Percentiles rank a stretch among this genome's conserved stretches.
Conservation (phyloP, 2,797 vertebrate genomes). For the Peromyscus nudipes region DNA sequence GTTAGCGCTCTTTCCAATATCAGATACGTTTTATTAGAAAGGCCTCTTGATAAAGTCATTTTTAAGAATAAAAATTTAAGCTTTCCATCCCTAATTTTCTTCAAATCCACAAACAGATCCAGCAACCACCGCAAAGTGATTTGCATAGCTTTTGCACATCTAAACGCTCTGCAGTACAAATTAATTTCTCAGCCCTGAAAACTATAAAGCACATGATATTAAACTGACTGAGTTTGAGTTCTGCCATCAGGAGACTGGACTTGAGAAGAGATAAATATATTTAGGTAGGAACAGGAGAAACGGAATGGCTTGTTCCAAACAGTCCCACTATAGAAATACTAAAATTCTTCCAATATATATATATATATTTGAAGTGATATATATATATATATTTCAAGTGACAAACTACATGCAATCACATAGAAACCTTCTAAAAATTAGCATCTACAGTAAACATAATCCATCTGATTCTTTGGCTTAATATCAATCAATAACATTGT, state of each 20-base stretch:
- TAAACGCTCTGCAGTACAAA: not conserved
- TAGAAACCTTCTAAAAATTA: not conserved
- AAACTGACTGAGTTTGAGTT: not conserved
- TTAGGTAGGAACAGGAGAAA: not conserved
- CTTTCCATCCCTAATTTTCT: not conserved
- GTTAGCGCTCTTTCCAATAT: constrained; percentile 2
- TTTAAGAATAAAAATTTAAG: not conserved
- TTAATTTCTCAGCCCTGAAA: not conserved
- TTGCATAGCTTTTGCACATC: not conserved
- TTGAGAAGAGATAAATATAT: constrained; percentile 30
- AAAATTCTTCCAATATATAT: not conserved
- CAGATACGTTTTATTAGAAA: constrained; percentile 43
- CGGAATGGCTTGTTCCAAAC: not conserved
- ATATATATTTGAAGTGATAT: not conserved
- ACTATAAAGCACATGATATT: not conserved
- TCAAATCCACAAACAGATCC: not conserved
- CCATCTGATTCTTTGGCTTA: not conserved
- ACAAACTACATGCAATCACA: not conserved
- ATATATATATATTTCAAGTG: not conserved
- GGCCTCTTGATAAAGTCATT: not conserved
- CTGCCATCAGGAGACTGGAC: not conserved
- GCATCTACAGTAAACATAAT: not conserved
- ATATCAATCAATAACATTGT: not conserved
- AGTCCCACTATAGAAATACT: not conserved
- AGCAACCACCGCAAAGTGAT: not conserved